phyloP scores from a whole-genome alignment of 2,113 vertebrate species.

The Engraulis encrasicolus region DNA sequence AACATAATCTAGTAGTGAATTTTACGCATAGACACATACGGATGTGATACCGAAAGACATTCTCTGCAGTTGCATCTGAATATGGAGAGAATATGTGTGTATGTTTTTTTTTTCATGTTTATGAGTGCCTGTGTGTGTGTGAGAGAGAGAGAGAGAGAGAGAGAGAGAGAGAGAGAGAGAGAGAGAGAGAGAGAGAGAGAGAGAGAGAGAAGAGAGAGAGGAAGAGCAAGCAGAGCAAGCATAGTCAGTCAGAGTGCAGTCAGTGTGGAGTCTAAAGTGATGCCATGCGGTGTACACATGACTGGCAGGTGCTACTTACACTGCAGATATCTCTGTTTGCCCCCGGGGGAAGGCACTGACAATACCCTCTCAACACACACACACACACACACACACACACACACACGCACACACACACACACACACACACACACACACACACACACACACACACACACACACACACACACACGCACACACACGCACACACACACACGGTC shows the following conservation, averaged over 20 bases:
- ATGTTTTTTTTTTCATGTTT: too few relatives aligned
- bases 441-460: not conserved
- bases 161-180: too few relatives aligned
- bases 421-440: not conserved
- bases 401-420: not conserved
- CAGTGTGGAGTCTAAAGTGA: not conserved
- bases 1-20: too few relatives aligned
- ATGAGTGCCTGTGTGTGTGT: too few relatives aligned
- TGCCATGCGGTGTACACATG: not conserved
- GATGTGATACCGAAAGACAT: not conserved
- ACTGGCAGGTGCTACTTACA: slow-evolving; percentile 5
- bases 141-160: too few relatives aligned
- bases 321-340: not conserved
- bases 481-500: too few relatives aligned
- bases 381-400: not conserved
- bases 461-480: not conserved
- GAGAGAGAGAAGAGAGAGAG: not conserved
- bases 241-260: too few relatives aligned
- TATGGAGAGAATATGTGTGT: not conserved
- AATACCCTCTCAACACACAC: not conserved
- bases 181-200: too few relatives aligned
- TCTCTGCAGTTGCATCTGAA: not conserved
- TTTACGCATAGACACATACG: too few relatives aligned
- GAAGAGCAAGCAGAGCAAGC: too few relatives aligned
- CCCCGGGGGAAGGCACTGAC: not conserved